Conservation (phyloP, 2,888 invertebrate genomes). For the Eucriotettix oculatus region DNA sequence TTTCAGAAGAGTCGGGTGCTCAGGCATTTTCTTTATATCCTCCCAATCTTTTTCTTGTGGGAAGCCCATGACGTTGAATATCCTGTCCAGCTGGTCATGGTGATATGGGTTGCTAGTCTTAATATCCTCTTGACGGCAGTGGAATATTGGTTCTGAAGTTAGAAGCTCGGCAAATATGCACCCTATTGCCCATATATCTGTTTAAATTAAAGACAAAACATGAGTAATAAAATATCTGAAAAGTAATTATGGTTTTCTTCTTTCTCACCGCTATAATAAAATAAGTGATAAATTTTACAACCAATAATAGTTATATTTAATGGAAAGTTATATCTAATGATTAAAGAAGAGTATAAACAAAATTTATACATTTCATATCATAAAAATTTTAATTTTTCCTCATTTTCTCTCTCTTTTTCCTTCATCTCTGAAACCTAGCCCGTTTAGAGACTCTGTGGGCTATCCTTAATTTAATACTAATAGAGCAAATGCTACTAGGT, state of each 20-base stretch:
- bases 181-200: slow-evolving; percentile 97
- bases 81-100: slow-evolving; percentile 91
- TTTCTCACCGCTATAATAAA: too few species aligned
- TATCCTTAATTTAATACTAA: neutral
- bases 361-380: too few species aligned
- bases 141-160: slow-evolving; percentile 98
- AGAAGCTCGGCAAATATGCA: slow-evolving; percentile 98
- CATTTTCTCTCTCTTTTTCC: neutral
- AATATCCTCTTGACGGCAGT: slow-evolving; percentile 97
- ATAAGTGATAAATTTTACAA: too few species aligned
- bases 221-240: too few species aligned
- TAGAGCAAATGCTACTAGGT: neutral
- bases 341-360: too few species aligned
- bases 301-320: too few species aligned
- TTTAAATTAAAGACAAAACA: slow-evolving; percentile 14
- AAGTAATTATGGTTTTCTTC: too few species aligned
- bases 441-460: neutral
- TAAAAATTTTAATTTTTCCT: too few species aligned
- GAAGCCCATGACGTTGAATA: slow-evolving; percentile 99
- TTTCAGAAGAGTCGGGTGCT: slow-evolving; percentile 85
- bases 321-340: too few species aligned
- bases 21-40: slow-evolving; percentile 98
- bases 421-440: neutral
- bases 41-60: slow-evolving; percentile 97
- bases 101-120: slow-evolving; percentile 99